Percentiles rank a stretch among this genome's conserved stretches.
Evolutionary conservation across 2,797 vertebrate species (phyloP).

Genomic region (Acrossocheilus fasciatus): DNA sequence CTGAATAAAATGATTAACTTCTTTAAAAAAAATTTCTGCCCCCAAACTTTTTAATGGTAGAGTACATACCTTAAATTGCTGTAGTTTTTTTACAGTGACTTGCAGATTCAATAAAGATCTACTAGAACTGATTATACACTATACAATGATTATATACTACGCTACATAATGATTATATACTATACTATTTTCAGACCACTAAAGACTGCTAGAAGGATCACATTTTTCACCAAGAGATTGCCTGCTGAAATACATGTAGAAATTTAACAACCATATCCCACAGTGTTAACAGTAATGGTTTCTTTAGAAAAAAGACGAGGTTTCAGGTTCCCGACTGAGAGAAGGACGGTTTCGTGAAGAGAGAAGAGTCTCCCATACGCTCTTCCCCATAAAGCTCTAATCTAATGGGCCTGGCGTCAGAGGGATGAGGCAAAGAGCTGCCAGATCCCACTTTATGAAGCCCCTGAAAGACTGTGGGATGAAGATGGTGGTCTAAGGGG

Average conservation of each 20-base stretch:
- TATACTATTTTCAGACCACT: slow-evolving; percentile 16
- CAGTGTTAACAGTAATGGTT: slow-evolving; percentile 25
- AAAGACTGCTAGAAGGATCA: not conserved
- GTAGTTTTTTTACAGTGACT: not conserved
- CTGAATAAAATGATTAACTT: not conserved
- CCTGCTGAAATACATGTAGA: slow-evolving; percentile 16
- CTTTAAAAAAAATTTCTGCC: not conserved
- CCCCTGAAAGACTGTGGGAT: not conserved
- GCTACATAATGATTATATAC: not conserved
- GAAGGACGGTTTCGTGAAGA: not conserved
- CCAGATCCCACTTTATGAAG: slow-evolving; percentile 46
- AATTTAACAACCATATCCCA: slow-evolving; percentile 21
- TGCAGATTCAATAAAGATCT: slow-evolving; percentile 5
- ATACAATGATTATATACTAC: not conserved
- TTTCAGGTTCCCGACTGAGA: slow-evolving; percentile 25
- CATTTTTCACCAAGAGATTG: not conserved
- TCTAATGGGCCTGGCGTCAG: slow-evolving; percentile 51
- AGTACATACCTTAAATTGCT: not conserved
- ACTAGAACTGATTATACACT: not conserved
- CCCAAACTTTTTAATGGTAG: not conserved
- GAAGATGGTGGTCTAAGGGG: slow-evolving; percentile 31
- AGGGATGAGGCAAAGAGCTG: slow-evolving; percentile 25
- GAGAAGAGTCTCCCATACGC: slow-evolving; percentile 12
- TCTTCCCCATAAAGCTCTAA: slow-evolving; percentile 42
- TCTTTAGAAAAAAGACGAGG: slow-evolving; percentile 24